These are phyloP conservation scores for Lycia hirtaria DNA, from an alignment of 2,888 invertebrate species.

Conservation along the genomic window DNA sequence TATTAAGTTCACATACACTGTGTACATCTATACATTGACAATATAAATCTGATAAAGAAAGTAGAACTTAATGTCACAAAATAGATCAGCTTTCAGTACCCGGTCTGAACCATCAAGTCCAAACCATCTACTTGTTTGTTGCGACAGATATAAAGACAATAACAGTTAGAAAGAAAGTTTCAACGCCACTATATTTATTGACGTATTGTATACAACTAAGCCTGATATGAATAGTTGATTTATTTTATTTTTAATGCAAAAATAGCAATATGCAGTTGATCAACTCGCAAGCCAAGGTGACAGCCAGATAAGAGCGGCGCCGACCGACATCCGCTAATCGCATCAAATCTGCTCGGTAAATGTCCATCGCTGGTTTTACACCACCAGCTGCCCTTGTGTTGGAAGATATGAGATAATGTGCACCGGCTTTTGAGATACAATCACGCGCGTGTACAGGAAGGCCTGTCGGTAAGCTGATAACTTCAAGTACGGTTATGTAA, in stretches of 20 bases:
- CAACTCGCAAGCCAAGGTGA: slow-evolving; percentile 44
- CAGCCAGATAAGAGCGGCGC: slow-evolving; percentile 56
- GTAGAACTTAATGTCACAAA: no score
- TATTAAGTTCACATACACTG: no score
- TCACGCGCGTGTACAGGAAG: slow-evolving; percentile 50
- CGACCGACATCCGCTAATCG: slow-evolving; percentile 60
- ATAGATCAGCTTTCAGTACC: no score
- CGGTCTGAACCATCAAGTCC: no score
- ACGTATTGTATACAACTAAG: no score
- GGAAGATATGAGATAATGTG: slow-evolving; percentile 65
- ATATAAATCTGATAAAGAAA: no score
- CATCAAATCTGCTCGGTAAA: slow-evolving; percentile 58
- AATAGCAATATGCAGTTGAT: slow-evolving; percentile 31
- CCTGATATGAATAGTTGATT: neutral
- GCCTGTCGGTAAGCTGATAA: slow-evolving; percentile 45
- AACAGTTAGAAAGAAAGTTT: no score
- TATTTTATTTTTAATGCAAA: slow-evolving; percentile 5
- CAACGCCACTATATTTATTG: no score
- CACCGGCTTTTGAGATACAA: slow-evolving; percentile 58
- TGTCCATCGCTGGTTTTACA: slow-evolving; percentile 64
- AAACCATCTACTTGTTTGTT: no score
- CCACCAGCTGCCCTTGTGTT: slow-evolving; percentile 55
- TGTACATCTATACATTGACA: no score
- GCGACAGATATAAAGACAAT: no score
- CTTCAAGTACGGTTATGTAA: slow-evolving; percentile 34